Evolutionary conservation across 2,888 invertebrate species (phyloP).

Genomic region (Patella ulyssiponensis): DNA sequence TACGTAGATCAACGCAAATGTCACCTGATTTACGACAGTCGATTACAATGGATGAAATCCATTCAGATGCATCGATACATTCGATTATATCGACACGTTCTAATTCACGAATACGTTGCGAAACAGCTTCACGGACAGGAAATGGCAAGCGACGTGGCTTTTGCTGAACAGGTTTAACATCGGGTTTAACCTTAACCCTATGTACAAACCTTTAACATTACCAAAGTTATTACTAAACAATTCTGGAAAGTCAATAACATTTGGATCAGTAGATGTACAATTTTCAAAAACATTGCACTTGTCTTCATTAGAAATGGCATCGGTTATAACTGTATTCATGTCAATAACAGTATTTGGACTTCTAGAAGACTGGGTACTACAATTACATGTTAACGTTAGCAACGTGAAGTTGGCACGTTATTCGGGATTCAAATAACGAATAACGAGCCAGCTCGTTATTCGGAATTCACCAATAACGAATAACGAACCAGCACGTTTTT

Average conservation of each 20-base stretch:
- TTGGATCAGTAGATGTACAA: neutral
- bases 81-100: constrained; percentile 4
- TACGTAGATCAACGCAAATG: neutral
- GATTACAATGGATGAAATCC: neutral
- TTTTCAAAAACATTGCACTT: too few relatives aligned
- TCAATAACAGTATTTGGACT: too few relatives aligned
- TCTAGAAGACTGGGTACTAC: neutral
- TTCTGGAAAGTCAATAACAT: neutral
- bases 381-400: neutral
- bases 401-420: too few relatives aligned
- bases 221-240: neutral
- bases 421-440: too few relatives aligned
- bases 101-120: neutral
- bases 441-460: too few relatives aligned
- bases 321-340: too few relatives aligned
- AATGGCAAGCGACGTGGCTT: neutral
- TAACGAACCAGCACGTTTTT: too few relatives aligned
- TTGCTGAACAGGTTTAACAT: neutral
- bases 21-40: neutral
- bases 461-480: too few relatives aligned
- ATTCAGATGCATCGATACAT: constrained; percentile 9
- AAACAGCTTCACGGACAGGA: neutral
- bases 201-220: neutral
- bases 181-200: neutral
- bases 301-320: too few relatives aligned